Percentiles rank a stretch among this genome's conserved stretches.
Conservation (phyloP, 64 coral and sea anemone genomes). For the Dendronephthya gigantea region DNA sequence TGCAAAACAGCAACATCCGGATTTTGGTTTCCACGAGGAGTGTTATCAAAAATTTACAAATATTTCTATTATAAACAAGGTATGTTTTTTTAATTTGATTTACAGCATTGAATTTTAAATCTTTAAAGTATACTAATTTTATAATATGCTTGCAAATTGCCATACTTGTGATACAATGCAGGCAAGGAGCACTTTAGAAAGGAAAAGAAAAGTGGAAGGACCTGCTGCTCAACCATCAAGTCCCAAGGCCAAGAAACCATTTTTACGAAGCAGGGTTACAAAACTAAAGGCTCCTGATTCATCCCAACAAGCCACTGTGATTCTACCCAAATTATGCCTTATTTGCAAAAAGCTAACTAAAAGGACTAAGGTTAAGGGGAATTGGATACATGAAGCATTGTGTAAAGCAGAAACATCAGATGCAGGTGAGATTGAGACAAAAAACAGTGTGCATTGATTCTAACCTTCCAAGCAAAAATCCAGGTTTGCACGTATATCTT, state of each 20-base stretch:
- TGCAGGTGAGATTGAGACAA: not conserved
- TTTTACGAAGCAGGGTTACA: not conserved
- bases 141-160: not conserved
- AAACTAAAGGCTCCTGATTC: not conserved
- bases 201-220: not conserved
- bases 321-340: not conserved
- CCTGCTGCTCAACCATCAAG: not conserved
- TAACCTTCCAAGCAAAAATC: too few relatives aligned
- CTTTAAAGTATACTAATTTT: not conserved
- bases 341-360: not conserved
- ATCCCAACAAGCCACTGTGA: not conserved
- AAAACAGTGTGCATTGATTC: too few relatives aligned
- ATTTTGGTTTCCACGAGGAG: not conserved
- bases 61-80: conserved; percentile 5
- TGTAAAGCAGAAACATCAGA: not conserved
- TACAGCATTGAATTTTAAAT: not conserved
- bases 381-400: not conserved
- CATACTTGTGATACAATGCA: not conserved
- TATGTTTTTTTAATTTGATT: not conserved
- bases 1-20: not conserved
- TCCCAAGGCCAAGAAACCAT: not conserved
- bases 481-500: too few relatives aligned
- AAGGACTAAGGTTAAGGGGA: not conserved
- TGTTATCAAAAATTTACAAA: not conserved
- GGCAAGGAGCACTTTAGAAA: not conserved